phyloP scores from a whole-genome alignment of 2,797 vertebrate genomes.

The Craterocephalus amniculus region DNA sequence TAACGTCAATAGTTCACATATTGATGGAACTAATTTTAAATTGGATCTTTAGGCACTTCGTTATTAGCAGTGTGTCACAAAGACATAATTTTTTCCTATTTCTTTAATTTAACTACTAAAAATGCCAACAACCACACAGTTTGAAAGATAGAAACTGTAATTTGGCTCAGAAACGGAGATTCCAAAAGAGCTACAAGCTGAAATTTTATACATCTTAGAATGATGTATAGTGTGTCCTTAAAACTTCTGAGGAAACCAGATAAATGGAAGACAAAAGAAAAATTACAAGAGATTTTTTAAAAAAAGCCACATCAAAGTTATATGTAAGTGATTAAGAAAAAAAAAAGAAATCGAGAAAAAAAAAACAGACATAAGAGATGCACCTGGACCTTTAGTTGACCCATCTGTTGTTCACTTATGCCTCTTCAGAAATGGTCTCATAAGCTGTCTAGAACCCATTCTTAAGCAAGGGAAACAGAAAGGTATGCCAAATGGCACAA shows the following conservation, averaged over 20 bases:
- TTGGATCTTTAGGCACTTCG: background rate
- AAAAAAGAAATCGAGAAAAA: no score
- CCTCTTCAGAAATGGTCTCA: background rate
- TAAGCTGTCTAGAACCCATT: background rate
- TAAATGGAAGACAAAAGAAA: background rate
- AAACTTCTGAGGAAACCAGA: background rate
- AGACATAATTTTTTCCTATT: background rate
- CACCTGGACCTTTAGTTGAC: no score
- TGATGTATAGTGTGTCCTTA: no score
- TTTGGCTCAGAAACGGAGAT: background rate
- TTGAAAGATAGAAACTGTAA: background rate
- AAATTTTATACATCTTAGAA: background rate
- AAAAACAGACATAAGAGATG: no score
- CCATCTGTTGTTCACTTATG: no score
- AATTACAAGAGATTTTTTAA: no score
- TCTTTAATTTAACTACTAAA: background rate
- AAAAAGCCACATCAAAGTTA: no score
- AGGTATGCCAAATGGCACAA: background rate
- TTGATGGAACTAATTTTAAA: background rate
- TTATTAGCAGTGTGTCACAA: background rate
- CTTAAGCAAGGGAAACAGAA: background rate
- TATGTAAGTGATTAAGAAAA: no score
- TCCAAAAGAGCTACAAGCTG: background rate
- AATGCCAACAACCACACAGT: background rate
- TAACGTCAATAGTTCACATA: no score